These are phyloP conservation scores for Cyphomyrus plagiostoma DNA, from an alignment of 2,113 vertebrate species.

Conservation along the genomic window DNA sequence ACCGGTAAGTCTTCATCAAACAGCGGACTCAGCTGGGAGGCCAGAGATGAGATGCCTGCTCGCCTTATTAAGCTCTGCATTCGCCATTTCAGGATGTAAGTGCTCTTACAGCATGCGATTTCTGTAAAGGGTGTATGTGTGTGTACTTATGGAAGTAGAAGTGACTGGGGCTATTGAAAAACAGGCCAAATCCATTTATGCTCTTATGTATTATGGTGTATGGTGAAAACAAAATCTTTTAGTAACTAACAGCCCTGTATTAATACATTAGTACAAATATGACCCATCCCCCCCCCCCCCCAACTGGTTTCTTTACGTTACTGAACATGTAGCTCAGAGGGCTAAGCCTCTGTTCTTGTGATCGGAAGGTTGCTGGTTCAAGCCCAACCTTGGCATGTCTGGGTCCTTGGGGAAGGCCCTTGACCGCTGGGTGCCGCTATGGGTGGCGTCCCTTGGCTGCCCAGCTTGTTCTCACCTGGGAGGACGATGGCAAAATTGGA, in stretches of 20 bases:
- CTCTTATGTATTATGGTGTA: neutral
- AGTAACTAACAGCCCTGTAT: neutral
- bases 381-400: too few relatives aligned
- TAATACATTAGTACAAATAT: neutral
- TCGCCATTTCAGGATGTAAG: neutral
- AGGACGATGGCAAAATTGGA: too few relatives aligned
- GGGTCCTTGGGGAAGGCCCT: too few relatives aligned
- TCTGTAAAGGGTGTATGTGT: neutral
- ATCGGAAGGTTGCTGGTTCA: too few relatives aligned
- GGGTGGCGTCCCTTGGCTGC: too few relatives aligned
- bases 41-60: slow-evolving; percentile 15
- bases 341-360: too few relatives aligned
- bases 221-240: neutral
- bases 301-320: neutral
- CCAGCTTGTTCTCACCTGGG: too few relatives aligned
- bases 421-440: too few relatives aligned
- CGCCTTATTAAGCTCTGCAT: slow-evolving; percentile 21
- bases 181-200: neutral
- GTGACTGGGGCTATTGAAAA: neutral
- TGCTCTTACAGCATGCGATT: slow-evolving; percentile 6
- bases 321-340: neutral
- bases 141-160: neutral
- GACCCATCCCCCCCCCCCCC: too few relatives aligned
- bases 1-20: slow-evolving; percentile 34
- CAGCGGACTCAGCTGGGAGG: neutral